These are phyloP conservation scores for Epizoanthus ramosus DNA, from an alignment of 92 coral and sea anemone species.

Conservation along the genomic window DNA sequence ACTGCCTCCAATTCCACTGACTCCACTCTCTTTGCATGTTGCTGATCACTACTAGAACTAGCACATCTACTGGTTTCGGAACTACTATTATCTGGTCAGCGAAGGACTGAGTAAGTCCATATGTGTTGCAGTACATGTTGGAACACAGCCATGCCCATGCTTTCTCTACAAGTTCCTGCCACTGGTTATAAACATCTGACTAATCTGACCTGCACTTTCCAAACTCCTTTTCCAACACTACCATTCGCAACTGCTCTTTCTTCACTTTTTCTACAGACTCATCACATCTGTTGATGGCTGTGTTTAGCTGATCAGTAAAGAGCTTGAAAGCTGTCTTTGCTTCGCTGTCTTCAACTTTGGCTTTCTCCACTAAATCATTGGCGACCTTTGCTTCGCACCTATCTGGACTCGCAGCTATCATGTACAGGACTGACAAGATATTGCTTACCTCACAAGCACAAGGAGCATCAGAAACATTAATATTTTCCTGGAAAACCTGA, in stretches of 20 bases:
- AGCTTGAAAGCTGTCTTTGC: neutral
- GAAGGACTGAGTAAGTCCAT: too few species aligned
- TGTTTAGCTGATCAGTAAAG: neutral
- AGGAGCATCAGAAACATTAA: too few species aligned
- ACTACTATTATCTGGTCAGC: too few species aligned
- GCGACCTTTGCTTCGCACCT: slow-evolving; percentile 1
- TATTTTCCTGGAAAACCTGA: neutral
- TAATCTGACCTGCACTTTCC: neutral
- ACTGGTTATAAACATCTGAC: neutral
- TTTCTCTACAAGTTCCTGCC: slow-evolving; percentile 11
- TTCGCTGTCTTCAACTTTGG: neutral
- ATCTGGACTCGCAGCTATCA: neutral
- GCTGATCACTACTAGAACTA: too few species aligned
- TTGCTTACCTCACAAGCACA: neutral
- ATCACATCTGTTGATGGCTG: neutral
- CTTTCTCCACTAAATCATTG: neutral
- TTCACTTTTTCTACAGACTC: neutral
- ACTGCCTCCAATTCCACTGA: too few species aligned
- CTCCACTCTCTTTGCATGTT: too few species aligned
- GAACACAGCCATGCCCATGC: neutral
- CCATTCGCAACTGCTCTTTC: neutral
- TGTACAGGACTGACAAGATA: neutral
- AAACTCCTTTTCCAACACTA: slow-evolving; percentile 8
- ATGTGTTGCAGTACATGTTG: too few species aligned
- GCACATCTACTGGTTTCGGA: too few species aligned